Conservation (phyloP, 2,888 invertebrate species). For the Drosophila yooni region DNA sequence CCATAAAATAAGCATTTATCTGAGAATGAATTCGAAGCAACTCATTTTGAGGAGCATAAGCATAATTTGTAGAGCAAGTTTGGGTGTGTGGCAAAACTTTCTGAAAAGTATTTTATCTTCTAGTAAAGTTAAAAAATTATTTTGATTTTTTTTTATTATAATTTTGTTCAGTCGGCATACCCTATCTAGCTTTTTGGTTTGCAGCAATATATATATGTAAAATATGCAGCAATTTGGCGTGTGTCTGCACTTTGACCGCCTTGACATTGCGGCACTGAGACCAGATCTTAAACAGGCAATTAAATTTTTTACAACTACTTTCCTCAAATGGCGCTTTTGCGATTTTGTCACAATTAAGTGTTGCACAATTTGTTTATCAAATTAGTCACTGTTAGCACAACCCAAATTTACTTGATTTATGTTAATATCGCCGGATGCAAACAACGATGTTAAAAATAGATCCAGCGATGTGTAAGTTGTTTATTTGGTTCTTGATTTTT, state of each 20-base stretch:
- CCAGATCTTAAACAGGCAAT: conserved; percentile 10
- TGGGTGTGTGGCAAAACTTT: neutral
- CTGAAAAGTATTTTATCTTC: neutral
- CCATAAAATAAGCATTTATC: neutral
- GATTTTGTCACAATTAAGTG: conserved; percentile 48
- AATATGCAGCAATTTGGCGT: conserved; percentile 1
- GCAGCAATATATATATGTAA: too few species aligned
- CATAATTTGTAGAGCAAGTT: neutral
- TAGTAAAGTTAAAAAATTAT: neutral
- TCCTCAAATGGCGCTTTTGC: neutral
- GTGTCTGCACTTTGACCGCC: conserved; percentile 15
- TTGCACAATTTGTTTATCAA: conserved; percentile 58
- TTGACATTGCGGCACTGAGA: neutral
- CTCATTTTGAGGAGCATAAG: neutral
- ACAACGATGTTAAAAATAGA: conserved; percentile 50
- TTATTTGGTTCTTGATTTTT: conserved; percentile 15
- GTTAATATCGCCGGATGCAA: conserved; percentile 46
- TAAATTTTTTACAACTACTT: neutral
- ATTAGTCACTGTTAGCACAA: conserved; percentile 35
- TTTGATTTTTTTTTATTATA: neutral
- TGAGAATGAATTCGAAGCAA: neutral
- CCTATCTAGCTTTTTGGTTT: neutral
- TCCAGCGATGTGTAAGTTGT: conserved; percentile 23
- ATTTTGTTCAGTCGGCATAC: neutral
- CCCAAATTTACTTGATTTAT: conserved; percentile 52